These are phyloP conservation scores for Gallinago paraguaiae DNA, from an alignment of 2,113 vertebrate genomes.

Conservation along the genomic window DNA sequence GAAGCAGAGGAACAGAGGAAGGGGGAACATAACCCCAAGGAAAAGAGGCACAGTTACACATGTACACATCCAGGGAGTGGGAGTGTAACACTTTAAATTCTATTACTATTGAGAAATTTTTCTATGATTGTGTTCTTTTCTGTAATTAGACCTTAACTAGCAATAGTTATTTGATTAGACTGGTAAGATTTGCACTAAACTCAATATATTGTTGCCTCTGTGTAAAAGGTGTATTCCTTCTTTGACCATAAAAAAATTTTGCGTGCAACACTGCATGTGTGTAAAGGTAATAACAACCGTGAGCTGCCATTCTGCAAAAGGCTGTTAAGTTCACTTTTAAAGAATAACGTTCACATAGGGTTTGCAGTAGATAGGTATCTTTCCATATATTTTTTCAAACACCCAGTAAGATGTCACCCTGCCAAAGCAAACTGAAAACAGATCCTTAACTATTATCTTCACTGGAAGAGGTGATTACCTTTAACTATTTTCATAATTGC, in stretches of 20 bases:
- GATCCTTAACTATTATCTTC: background rate
- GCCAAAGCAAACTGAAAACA: background rate
- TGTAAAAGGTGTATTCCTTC: background rate
- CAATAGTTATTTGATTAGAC: background rate
- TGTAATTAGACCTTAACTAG: background rate
- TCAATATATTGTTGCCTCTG: background rate
- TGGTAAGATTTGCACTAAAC: background rate
- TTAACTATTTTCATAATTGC: background rate
- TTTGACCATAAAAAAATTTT: background rate
- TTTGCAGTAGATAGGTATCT: background rate
- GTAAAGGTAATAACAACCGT: background rate
- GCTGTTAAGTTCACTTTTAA: background rate
- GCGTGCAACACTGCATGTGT: background rate
- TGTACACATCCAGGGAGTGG: background rate
- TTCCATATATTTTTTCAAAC: background rate
- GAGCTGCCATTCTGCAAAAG: background rate
- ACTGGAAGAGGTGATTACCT: background rate
- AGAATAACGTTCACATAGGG: background rate
- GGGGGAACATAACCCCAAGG: background rate
- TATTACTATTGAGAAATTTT: background rate
- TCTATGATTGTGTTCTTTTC: background rate
- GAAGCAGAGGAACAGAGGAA: background rate
- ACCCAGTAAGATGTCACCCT: background rate
- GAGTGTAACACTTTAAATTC: background rate
- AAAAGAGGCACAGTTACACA: background rate